These are phyloP conservation scores for Megalops cyprinoides DNA, from an alignment of 2,797 vertebrate species.

Conservation along the genomic window DNA sequence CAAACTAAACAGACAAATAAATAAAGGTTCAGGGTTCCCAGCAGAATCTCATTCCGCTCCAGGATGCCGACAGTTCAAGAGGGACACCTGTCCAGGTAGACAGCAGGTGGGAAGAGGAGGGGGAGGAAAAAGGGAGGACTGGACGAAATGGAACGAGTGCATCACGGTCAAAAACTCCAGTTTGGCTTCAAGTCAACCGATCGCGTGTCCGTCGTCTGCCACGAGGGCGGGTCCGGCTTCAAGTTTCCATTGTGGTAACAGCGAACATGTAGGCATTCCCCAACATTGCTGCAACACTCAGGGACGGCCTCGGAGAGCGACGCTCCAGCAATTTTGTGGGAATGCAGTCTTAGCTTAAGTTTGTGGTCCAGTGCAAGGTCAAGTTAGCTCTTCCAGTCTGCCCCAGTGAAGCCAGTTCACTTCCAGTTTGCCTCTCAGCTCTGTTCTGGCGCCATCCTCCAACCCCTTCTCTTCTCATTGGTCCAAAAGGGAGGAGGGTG, in stretches of 20 bases:
- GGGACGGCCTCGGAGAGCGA: neutral
- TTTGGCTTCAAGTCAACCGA: neutral
- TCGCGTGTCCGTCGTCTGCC: neutral
- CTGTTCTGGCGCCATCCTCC: neutral
- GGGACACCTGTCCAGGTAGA: neutral
- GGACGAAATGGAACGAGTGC: too few relatives aligned
- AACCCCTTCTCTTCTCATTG: slow-evolving; percentile 3
- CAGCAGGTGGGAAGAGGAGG: too few relatives aligned
- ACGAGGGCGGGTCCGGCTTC: neutral
- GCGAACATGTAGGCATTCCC: neutral
- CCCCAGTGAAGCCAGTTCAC: too few relatives aligned
- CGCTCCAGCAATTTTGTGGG: neutral
- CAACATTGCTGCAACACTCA: neutral
- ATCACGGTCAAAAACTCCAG: too few relatives aligned
- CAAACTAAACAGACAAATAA: slow-evolving; percentile 23
- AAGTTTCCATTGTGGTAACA: neutral
- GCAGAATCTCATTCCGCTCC: neutral
- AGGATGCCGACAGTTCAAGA: neutral
- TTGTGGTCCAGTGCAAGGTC: slow-evolving; percentile 5
- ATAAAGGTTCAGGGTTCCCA: slow-evolving; percentile 1
- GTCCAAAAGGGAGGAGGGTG: slow-evolving; percentile 18
- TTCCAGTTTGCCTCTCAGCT: neutral
- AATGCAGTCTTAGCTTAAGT: neutral
- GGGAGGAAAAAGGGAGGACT: too few relatives aligned
- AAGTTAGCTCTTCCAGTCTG: neutral